These are phyloP conservation scores for Platynereis dumerilii DNA, from an alignment of 2,888 invertebrate species.

Conservation along the genomic window DNA sequence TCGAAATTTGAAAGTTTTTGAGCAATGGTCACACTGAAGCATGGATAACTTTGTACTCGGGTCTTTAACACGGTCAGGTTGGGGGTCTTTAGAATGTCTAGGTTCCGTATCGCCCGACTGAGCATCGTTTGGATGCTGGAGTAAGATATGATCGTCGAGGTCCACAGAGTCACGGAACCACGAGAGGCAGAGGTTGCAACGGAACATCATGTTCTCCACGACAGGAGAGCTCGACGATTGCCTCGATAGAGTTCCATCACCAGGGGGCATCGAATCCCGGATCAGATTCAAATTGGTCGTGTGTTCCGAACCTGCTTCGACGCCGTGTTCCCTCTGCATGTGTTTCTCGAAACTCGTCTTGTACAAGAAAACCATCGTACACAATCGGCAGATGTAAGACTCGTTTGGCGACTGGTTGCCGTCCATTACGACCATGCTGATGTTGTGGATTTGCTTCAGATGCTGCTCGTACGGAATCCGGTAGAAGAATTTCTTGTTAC, in stretches of 20 bases:
- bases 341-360: not conserved
- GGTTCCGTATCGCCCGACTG: too few relatives aligned
- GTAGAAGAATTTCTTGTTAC: not conserved
- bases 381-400: not conserved
- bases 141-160: too few relatives aligned
- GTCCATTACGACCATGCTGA: not conserved
- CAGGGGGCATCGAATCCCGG: not conserved
- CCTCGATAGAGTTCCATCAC: too few relatives aligned
- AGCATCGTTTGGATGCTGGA: too few relatives aligned
- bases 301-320: not conserved
- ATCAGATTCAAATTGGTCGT: not conserved
- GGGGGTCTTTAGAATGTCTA: too few relatives aligned
- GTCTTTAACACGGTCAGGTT: not conserved
- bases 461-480: not conserved
- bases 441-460: not conserved
- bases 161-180: too few relatives aligned
- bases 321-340: not conserved
- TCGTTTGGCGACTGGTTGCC: not conserved
- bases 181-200: too few relatives aligned
- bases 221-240: not conserved
- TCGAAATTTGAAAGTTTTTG: constrained; percentile 3
- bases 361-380: not conserved
- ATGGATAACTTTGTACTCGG: not conserved
- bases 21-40: constrained; percentile 1
- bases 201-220: not conserved